Percentiles rank a stretch among this genome's conserved stretches.
Conservation (phyloP, 2,797 vertebrate genomes). For the Otolemur crassicaudatus region DNA sequence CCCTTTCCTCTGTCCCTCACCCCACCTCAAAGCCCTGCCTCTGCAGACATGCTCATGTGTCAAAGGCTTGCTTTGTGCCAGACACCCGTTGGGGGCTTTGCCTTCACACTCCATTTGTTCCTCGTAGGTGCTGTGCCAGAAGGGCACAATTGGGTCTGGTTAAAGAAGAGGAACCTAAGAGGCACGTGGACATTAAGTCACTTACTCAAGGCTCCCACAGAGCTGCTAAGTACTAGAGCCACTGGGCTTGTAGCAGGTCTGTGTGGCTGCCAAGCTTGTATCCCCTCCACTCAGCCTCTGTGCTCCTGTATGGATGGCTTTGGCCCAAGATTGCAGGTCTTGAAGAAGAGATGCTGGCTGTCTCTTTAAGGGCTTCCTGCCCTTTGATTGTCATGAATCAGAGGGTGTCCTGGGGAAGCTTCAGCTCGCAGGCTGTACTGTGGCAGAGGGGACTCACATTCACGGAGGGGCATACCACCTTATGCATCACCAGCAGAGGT, state of each 20-base stretch:
- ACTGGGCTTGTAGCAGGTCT: accelerated
- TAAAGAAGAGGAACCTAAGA: not conserved
- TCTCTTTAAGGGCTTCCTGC: not conserved
- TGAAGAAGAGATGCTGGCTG: not conserved
- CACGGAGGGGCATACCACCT: not conserved
- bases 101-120: not conserved
- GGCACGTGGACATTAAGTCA: not conserved
- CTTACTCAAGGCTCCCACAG: not conserved
- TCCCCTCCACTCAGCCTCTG: not conserved
- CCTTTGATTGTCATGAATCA: not conserved
- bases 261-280: not conserved
- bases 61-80: not conserved
- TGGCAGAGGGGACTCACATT: not conserved
- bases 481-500: not conserved
- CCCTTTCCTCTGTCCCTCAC: accelerated
- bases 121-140: not conserved
- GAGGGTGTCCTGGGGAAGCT: not conserved
- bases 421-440: not conserved
- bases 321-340: not conserved
- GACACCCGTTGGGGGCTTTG: not conserved
- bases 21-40: not conserved
- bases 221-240: not conserved
- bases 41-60: not conserved
- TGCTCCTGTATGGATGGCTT: not conserved
- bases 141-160: not conserved